Evolutionary conservation across 1,140 invertebrate genomes (phyloP), one percentile per base, ranked within the genome.

Genomic region (Ylistrum balloti): DNA sequence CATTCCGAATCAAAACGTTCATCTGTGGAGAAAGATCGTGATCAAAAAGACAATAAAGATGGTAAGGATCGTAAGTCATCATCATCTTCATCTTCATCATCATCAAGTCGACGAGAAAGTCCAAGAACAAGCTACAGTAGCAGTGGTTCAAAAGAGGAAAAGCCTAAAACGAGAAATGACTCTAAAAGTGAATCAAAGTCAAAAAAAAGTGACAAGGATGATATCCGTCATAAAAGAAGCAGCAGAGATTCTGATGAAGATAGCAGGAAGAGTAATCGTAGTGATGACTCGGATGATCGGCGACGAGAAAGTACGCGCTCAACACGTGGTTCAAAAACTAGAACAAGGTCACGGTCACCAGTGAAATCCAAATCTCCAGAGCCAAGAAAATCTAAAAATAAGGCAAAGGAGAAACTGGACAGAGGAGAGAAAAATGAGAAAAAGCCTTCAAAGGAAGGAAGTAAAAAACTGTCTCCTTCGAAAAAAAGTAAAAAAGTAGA

Each of bases 261-360:
- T 33, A 88, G 56, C 17, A 88, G 15, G 56, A 87, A 86, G 22
- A 88, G 28, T 85, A 88, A 5, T 33, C 34, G 28, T 33, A 45
- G 74, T 34, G 85, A 85, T 35, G 22, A n/a, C 1, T 35, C 33
- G 13, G 88, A 85, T 35, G 48, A 89, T 15, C 85, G 20, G 28
- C 34, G 34, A 85, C 33, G 41, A 33, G 74, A 88, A 85, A 85
- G 7, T 9, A 0, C 33, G 33, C 32, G 56, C 33, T 88, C 87
- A 86, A 90, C 35, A 86, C 35, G 90, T 15, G 56, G 45, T n/a
- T 85, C 33, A 9, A 87, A 86, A 88, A 88, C 89, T 32, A 89
- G 86, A 89, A 89, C 91, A 45, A 90, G 86, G 33, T 90, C 90
- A 17, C 86, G 88, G 38, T 91, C 90, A 89, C 90, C 90, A 88